These are phyloP conservation scores for Rhodinocichla rosea DNA, from an alignment of 2,113 vertebrate genomes.

Conservation along the genomic window DNA sequence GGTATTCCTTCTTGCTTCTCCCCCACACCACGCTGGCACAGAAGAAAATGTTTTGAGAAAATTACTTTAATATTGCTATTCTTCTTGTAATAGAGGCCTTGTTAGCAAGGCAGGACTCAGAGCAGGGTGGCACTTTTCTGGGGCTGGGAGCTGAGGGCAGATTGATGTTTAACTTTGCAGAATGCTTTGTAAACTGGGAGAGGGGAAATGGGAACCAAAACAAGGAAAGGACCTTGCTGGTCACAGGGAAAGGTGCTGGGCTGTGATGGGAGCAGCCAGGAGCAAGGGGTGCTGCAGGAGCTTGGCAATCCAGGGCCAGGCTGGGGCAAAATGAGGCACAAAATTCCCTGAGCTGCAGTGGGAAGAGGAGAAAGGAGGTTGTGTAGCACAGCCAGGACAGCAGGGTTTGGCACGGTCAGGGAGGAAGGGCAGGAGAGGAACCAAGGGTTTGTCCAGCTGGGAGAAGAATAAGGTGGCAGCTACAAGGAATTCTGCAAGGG, in stretches of 20 bases:
- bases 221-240: not conserved
- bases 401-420: not conserved
- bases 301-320: not conserved
- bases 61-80: conserved; percentile 46
- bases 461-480: not conserved
- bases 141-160: not conserved
- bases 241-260: not conserved
- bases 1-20: not conserved
- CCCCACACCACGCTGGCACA: not conserved
- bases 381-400: not conserved
- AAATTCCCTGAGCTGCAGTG: not conserved
- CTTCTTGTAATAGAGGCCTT: not conserved
- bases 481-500: not conserved
- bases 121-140: not conserved
- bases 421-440: not conserved
- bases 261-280: rapidly evolving
- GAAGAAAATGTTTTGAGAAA: conserved; percentile 28
- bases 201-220: not conserved
- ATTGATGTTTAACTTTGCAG: not conserved
- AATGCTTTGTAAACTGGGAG: not conserved
- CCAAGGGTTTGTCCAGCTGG: not conserved
- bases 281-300: not conserved
- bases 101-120: not conserved
- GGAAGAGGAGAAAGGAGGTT: not conserved
- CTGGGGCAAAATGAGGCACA: no score